Percentiles rank a stretch among this genome's conserved stretches.
These are phyloP conservation scores for Coturnix japonica DNA, from an alignment of 2,113 vertebrate species.

Conservation along the genomic window DNA sequence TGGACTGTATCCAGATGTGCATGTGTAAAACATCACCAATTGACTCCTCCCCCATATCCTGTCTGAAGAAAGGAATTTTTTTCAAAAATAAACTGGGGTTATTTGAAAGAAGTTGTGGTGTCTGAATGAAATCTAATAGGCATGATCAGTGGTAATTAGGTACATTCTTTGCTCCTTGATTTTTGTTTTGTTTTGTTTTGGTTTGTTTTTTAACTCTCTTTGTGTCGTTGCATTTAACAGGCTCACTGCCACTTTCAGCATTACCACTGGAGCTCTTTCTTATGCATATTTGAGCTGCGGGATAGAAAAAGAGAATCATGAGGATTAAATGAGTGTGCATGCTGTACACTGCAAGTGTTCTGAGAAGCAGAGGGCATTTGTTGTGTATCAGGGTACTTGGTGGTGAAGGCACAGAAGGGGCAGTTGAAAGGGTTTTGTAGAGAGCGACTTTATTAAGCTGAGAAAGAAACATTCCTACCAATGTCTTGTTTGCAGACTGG, in stretches of 20 bases:
- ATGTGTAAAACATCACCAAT: constrained; percentile 81
- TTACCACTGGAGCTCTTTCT: neutral
- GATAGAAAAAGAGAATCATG: neutral
- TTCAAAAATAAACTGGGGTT: constrained; percentile 76
- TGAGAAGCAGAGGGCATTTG: neutral
- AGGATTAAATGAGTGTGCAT: neutral
- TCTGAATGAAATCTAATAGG: constrained; percentile 73
- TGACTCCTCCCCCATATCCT: constrained; percentile 80
- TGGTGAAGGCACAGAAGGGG: neutral
- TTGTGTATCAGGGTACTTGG: neutral
- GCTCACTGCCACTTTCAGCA: neutral
- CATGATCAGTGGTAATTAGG: constrained; percentile 52
- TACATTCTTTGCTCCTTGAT: constrained; percentile 47
- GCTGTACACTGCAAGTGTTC: neutral
- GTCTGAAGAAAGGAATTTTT: constrained; percentile 76
- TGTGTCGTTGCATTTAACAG: constrained; percentile 10
- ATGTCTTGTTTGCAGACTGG: neutral
- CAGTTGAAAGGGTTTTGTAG: neutral
- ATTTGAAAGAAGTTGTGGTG: constrained; percentile 77
- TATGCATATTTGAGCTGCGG: neutral
- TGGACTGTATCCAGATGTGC: constrained; percentile 81
- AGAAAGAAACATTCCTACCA: neutral
- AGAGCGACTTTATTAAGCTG: neutral
- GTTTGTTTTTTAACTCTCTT: neutral
- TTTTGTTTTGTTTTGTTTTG: neutral